Evolutionary conservation across 92 coral and sea anemone genomes (phyloP), one percentile per base, ranked within the genome.

Genomic region (Epizoanthus fatuus): DNA sequence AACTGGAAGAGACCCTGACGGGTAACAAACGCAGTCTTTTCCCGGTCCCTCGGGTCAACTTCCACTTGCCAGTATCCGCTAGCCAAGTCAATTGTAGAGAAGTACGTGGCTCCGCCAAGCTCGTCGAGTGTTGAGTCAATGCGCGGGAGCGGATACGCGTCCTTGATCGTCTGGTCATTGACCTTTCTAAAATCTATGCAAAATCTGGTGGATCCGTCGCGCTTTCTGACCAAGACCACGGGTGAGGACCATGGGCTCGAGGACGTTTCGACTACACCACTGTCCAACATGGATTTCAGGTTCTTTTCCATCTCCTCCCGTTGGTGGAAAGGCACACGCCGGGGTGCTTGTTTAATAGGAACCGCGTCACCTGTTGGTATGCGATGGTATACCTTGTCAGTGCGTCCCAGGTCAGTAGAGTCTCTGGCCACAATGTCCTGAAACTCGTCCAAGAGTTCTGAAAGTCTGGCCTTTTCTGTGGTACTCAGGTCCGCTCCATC

Each of bases 51-150:
- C 22, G 52, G 79, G 32, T 79, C 78, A 22, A 85, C 66, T 64
- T 75, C 85, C 4, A 87, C 91, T 25, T 87, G 91, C 86, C 91
- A 87, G 37, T 72, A 87, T 8, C 91, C 91, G 19, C 87, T 87
- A 0, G 75, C 87, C 17, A 87, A 52, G 56, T 81, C 91, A 53
- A 87, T 55, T 5, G 87, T 80, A 9, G 75, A 69, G 66, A 87
- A 71, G 56, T 17, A 13, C 44, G 47, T 32, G 2, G 79, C 88
- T 55, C 88, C 84, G 0, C 83, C 77, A 22, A 81, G n/a, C 0
- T 72, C 87, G 57, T 87, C 73, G 1, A 87, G 63, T 3, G 91
- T 81, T 5, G 78, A 60, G 51, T 65, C 87, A 10, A 88, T 82
- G 3, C 79, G 39, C 13, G 84, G 88, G 3, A 88, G 71, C 1